phyloP scores from a whole-genome alignment of 1,140 invertebrate genomes.

The Aphelenchoides avenae region DNA sequence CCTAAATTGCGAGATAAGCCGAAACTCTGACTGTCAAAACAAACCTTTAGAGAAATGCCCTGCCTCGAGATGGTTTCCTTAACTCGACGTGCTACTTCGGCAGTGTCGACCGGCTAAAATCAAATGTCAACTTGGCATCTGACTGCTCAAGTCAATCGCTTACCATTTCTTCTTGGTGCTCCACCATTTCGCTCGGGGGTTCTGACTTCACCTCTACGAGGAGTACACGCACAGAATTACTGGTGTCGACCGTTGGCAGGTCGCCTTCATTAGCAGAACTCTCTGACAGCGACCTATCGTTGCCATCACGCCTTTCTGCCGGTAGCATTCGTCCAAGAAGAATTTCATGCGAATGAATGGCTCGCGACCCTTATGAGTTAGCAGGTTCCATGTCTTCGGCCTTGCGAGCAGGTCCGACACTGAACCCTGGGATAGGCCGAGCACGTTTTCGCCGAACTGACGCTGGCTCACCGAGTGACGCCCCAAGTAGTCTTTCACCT shows the following conservation, averaged over 20 bases:
- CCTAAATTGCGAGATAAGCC: conserved; percentile 10
- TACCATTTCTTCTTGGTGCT: background rate
- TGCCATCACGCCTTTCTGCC: conserved; percentile 7
- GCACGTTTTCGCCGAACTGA: conserved; percentile 91
- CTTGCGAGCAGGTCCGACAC: conserved; percentile 87
- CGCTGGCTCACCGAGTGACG: conserved; percentile 98
- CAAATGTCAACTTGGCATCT: background rate
- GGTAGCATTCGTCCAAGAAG: conserved; percentile 76
- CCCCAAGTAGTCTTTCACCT: conserved; percentile 86
- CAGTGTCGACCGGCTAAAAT: conserved; percentile 25
- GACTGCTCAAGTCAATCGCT: background rate
- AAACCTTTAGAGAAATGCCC: conserved; percentile 27
- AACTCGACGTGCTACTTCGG: conserved; percentile 21
- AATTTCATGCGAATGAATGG: conserved; percentile 97
- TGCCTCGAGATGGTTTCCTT: conserved; percentile 27
- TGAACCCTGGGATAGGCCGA: conserved; percentile 85
- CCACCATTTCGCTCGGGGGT: conserved; percentile 1
- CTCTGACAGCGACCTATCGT: conserved; percentile 7
- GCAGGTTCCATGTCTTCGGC: conserved; percentile 94
- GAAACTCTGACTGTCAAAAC: background rate
- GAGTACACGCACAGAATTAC: background rate
- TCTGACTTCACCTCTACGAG: conserved; percentile 3
- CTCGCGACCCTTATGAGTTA: conserved; percentile 91
- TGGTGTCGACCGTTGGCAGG: too few species aligned
- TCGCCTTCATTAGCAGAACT: background rate